Evolutionary conservation across 2,888 invertebrate species (phyloP).

Genomic region (Volucella inanis): DNA sequence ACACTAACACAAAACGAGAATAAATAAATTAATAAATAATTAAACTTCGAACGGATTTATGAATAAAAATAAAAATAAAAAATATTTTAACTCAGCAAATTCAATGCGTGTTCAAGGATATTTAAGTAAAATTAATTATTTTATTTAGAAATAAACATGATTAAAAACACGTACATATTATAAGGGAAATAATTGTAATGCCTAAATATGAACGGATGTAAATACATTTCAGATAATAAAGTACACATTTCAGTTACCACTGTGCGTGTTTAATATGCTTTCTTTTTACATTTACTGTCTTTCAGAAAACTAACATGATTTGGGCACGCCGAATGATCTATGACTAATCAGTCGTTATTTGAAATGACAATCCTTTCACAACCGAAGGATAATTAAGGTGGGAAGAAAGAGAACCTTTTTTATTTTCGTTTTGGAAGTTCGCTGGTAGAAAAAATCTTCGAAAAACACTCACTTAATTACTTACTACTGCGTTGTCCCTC

Average conservation of each 20-base stretch:
- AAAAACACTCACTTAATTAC: too few relatives aligned
- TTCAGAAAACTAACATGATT: too few relatives aligned
- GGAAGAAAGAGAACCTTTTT: too few relatives aligned
- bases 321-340: too few relatives aligned
- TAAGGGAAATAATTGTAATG: conserved; percentile 59
- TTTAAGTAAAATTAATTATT: conserved; percentile 18
- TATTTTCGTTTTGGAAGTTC: too few relatives aligned
- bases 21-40: neutral
- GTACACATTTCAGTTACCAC: conserved; percentile 69
- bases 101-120: conserved; percentile 64
- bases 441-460: too few relatives aligned
- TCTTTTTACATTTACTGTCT: too few relatives aligned
- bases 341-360: too few relatives aligned
- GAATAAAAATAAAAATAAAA: conserved; percentile 7
- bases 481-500: too few relatives aligned
- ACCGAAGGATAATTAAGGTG: too few relatives aligned
- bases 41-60: conserved; percentile 24
- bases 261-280: neutral
- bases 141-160: conserved; percentile 27
- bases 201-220: conserved; percentile 61
- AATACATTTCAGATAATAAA: conserved; percentile 73
- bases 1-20: conserved; percentile 5
- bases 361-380: too few relatives aligned
- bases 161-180: neutral
- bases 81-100: conserved; percentile 44